Base-by-base conservation (phyloP, 2,888 invertebrate genomes). In the Petrolisthes manimaculis region DNA sequence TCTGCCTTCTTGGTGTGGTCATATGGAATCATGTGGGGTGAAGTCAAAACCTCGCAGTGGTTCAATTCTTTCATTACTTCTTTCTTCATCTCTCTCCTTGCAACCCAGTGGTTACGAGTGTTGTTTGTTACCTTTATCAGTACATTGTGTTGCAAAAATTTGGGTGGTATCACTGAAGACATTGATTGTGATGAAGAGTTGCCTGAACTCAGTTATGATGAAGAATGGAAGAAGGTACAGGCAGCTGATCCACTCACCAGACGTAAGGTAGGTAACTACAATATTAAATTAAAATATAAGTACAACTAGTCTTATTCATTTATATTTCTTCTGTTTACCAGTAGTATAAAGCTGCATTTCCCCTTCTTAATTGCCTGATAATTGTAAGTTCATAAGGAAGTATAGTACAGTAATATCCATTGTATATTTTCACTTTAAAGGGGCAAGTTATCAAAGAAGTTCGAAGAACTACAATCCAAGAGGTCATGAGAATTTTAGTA, bases 101-200 rank as follows among this genome's bases (percentile, higher is more conserved):
- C 94, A 9, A 93, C 93, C n/a, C 94, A 94, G 89, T 94, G 94
- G 18, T 92, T 94, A 75, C 93, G 94, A 92, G 93, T 93, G 83
- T 91, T 92, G 80, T 75, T 92, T 14, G 86, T 91, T 3, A 92
- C 92, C 3, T 91, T 92, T 81, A 85, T 92, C 53, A 90, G 91
- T 61, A 91, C 91, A 55, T 89, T 91, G n/a, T 89, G 92, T 18
- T 92, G 91, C 87, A 92, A 92, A 88, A 91, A 91, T 53, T 89
- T 91, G 0, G 92, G 92, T 61, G 92, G 92, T n/a, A 93, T 93
- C 71, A 93, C 93, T 24, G 92, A 92, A 84, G 92, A 92, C 69
- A 91, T 91, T 6, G 92, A 92, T 83, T 92, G 92, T 24, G 93
- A 93, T 83, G 93, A 93, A 88, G 92, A 92, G 82, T 91, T 92